Evolutionary conservation across 1,140 invertebrate genomes (phyloP), one percentile per base, ranked within the genome.

Genomic region (Fopius arisanus): DNA sequence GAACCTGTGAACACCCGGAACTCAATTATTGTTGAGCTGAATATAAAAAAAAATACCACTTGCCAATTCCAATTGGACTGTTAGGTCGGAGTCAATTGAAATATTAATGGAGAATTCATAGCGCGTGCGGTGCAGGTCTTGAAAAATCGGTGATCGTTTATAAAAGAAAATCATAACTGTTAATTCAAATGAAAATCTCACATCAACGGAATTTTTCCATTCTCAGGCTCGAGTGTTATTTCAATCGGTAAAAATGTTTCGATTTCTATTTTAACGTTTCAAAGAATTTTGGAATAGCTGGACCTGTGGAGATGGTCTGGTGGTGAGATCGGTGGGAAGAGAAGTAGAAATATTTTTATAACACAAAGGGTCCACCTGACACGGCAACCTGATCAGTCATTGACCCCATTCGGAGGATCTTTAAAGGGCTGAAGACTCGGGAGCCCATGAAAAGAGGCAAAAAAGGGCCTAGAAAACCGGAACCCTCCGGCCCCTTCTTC

Each of bases 341-440:
- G 6, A 26, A 59, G 23, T 9, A 48, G 5, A 48, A 28, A 28
- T 26, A 59, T 28, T 59, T 59, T 59, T 23, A 59, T 21, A 26
- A 65, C 14, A 33, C 26, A 65, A 65, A 65, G 62, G 62, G 62
- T 33, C 28, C 62, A 65, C 62, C 62, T 65, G 62, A 31, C 62
- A 29, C 29, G 62, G 28, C 19, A 72, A 72, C 70, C 41, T 33
- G 70, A 72, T 65, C 70, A 72, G 70, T 72, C 70, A 66, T 72
- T 65, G 70, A 72, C 70, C 70, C 59, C 70, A 65, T 40, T 40
- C n/a, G 7, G 33, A 19, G 3, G 16, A 67, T 16, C 28, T 65
- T 65, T 65, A 65, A 65, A 65, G 62, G 62, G 62, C 40, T 41
- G 62, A 54, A 63, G 31, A 9, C 33, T 41, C 16, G 10, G 37